Conservation (phyloP, 1,140 invertebrate genomes). For the Pygmarrhopalites habei region DNA sequence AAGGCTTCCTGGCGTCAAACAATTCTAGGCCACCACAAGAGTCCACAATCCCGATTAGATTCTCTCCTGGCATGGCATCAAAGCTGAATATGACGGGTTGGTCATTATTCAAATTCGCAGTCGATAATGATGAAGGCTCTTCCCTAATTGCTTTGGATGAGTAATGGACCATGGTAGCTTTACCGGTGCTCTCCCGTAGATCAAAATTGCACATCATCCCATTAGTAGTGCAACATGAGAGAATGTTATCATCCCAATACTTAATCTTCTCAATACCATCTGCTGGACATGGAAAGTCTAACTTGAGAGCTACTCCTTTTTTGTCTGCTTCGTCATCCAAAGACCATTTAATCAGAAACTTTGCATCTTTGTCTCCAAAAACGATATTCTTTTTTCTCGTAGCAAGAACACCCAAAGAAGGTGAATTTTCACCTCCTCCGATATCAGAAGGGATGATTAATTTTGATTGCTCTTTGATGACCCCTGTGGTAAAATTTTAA, state of each 20-base stretch:
- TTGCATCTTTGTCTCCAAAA: constrained; percentile 9
- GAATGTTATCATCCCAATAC: constrained; percentile 26
- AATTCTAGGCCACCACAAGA: constrained; percentile 32
- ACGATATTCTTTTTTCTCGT: constrained; percentile 13
- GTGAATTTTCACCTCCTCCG: background rate
- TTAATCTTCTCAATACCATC: constrained; percentile 21
- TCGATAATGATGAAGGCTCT: background rate
- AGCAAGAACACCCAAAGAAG: constrained; percentile 14
- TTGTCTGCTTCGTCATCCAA: background rate
- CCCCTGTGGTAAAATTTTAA: too few species aligned
- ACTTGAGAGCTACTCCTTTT: background rate
- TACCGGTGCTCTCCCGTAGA: constrained; percentile 2
- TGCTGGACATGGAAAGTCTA: background rate
- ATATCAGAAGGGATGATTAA: background rate
- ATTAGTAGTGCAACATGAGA: constrained; percentile 16
- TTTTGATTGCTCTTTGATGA: background rate
- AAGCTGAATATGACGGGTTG: constrained; percentile 13
- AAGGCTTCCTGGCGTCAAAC: constrained; percentile 20
- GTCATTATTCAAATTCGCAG: background rate
- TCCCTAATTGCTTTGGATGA: background rate
- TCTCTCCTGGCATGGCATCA: constrained; percentile 14
- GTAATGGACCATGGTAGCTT: background rate
- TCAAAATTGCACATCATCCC: constrained; percentile 28
- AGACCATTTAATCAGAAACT: constrained; percentile 16
- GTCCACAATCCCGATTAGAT: constrained; percentile 26